Evolutionary conservation across 2,888 invertebrate genomes (phyloP), one percentile per base, ranked within the genome.

Genomic region (Tetheella fluctuosa): DNA sequence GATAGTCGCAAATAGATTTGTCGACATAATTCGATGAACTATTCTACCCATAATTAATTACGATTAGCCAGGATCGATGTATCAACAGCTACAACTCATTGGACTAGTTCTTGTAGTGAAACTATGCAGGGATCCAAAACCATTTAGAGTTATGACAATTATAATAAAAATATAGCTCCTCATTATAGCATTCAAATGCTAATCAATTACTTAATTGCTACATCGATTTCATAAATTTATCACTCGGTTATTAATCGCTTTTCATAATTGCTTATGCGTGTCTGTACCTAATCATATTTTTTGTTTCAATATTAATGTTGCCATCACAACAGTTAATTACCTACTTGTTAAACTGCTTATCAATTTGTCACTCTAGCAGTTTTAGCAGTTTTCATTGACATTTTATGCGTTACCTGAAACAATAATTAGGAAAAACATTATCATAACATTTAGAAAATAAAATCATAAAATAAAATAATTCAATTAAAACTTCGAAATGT

Each of bases 1-100:
- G 82, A 86, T 86, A 76, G 76, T 75, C 73, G 70, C 73, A 64
- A 79, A 85, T 79, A 81, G 80, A 87, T 88, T 88, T 85, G 86
- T 86, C 80, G 84, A 84, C 81, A 84, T 89, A 86, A 88, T 88
- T 86, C 83, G 85, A 87, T 89, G 82, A 86, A 79, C 81, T 77
- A 69, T 77, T 81, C n/a, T n/a, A n/a, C n/a, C n/a, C n/a, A 82
- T 86, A 85, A 85, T 90, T 91, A 90, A 91, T 91, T 89, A 88
- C 85, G 83, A 85, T 87, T 85, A 83, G 84, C 77, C 76, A 83
- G 85, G 84, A 86, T 86, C 86, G 87, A 88, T 88, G 85, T 80
- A 80, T 83, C 82, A 79, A 72, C 73, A 73, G 67, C 73, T 77
- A 65, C 72, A 74, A 76, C 77, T 66, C 69, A 62, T 71, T 69